Conservation (phyloP, 1,140 invertebrate species). For the Bombyx mori region DNA sequence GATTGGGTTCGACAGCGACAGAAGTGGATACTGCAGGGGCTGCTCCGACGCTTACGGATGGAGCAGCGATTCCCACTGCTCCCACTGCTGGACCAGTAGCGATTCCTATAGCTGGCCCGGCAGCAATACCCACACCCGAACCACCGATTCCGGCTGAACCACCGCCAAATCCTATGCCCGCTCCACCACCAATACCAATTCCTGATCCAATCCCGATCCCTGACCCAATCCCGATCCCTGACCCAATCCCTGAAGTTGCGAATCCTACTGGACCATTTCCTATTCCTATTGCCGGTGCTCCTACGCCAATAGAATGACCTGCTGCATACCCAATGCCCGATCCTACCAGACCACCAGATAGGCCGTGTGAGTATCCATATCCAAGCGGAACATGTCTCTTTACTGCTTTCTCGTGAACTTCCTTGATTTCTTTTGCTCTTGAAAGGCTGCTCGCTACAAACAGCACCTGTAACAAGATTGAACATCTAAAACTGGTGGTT, state of each 20-base stretch:
- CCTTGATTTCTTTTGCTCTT: slow-evolving; percentile 35
- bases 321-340: not conserved
- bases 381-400: slow-evolving; percentile 36
- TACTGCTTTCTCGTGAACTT: slow-evolving; percentile 32
- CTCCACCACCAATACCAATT: slow-evolving; percentile 12
- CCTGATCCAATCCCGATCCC: slow-evolving; percentile 11
- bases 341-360: not conserved
- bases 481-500: slow-evolving; percentile 2
- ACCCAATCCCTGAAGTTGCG: slow-evolving; percentile 4
- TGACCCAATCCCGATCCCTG: slow-evolving; percentile 6
- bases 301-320: not conserved
- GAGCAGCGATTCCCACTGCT: slow-evolving; percentile 5
- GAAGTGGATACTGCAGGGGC: slow-evolving; percentile 36
- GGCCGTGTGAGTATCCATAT: slow-evolving; percentile 9
- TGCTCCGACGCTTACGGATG: slow-evolving; percentile 5
- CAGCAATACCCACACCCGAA: slow-evolving; percentile 8
- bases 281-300: not conserved
- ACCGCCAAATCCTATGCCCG: slow-evolving; percentile 5
- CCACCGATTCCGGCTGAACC: slow-evolving; percentile 6
- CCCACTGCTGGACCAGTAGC: slow-evolving; percentile 8
- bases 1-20: slow-evolving; percentile 71
- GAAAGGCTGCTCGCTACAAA: slow-evolving; percentile 42
- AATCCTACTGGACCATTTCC: not conserved
- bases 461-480: slow-evolving; percentile 38
- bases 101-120: slow-evolving; percentile 15